These are phyloP conservation scores for Dysmachus trigonus DNA, from an alignment of 2,888 invertebrate species.

Conservation along the genomic window DNA sequence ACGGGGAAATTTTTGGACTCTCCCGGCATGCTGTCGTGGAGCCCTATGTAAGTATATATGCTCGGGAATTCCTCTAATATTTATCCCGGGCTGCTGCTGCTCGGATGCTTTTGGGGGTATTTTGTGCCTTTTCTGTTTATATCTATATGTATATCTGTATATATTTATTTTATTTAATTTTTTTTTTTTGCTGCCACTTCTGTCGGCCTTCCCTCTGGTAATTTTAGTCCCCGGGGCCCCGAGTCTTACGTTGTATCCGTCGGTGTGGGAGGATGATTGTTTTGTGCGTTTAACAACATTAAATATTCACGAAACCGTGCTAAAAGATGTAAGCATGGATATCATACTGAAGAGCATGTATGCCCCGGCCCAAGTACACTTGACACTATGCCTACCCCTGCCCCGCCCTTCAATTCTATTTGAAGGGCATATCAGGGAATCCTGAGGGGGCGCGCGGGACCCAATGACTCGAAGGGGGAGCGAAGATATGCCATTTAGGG, in stretches of 20 bases:
- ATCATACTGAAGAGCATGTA: slow-evolving; percentile 37
- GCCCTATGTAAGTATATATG: no score
- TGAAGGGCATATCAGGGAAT: slow-evolving; percentile 22
- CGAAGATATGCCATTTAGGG: slow-evolving; percentile 23
- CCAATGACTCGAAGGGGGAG: not conserved
- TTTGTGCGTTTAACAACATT: slow-evolving; percentile 51
- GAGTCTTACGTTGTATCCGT: not conserved
- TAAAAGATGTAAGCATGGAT: slow-evolving; percentile 39
- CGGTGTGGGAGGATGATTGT: slow-evolving; percentile 46
- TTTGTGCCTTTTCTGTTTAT: not conserved
- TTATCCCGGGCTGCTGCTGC: slow-evolving; percentile 26
- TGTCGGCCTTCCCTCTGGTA: not conserved
- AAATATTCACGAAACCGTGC: slow-evolving; percentile 49
- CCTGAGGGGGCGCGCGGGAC: not conserved
- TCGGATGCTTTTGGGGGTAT: slow-evolving; percentile 28
- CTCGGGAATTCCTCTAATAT: slow-evolving; percentile 37
- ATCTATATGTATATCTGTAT: no score
- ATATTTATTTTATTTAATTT: no score
- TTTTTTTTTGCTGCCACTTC: not conserved
- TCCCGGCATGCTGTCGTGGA: slow-evolving; percentile 20
- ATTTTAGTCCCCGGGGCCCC: not conserved
- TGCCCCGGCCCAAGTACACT: slow-evolving; percentile 6
- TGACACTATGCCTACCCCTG: not conserved
- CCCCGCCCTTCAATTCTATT: slow-evolving; percentile 3
- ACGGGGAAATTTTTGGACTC: slow-evolving; percentile 32